These are phyloP conservation scores for Manacus vitellinus DNA, from an alignment of 2,113 vertebrate genomes.

Conservation along the genomic window DNA sequence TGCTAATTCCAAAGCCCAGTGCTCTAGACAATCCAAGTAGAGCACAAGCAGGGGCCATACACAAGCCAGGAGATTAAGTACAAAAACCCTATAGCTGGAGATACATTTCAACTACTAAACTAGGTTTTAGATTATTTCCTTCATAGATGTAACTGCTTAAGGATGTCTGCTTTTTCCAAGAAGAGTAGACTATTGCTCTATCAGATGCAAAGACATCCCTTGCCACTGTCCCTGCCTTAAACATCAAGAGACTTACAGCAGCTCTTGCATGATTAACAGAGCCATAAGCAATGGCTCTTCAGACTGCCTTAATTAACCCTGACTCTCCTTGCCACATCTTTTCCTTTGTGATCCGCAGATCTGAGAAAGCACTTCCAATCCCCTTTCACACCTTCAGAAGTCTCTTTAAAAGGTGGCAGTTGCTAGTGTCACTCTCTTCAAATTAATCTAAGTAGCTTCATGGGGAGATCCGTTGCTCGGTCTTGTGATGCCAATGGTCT, in stretches of 20 bases:
- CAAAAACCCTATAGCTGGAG: background rate
- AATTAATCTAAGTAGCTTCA: background rate
- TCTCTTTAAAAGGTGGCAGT: background rate
- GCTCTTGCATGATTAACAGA: background rate
- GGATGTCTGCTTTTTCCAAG: background rate
- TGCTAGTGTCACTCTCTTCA: background rate
- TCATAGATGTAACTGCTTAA: background rate
- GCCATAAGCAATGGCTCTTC: background rate
- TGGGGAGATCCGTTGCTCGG: fast-evolving
- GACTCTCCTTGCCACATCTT: background rate
- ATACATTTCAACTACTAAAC: background rate
- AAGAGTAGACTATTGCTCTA: background rate
- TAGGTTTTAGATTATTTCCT: background rate
- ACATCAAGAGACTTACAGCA: background rate
- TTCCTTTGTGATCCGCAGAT: background rate
- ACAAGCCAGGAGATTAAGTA: background rate
- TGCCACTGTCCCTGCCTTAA: background rate
- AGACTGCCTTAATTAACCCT: constrained; percentile 16
- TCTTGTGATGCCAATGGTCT: background rate
- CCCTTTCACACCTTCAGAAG: background rate
- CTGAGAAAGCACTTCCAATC: background rate
- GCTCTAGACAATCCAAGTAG: background rate
- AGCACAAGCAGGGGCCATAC: background rate
- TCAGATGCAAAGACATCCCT: background rate
- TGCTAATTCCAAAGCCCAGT: background rate